These are phyloP conservation scores for Conus betulinus DNA, from an alignment of 1,140 invertebrate species.

Conservation along the genomic window DNA sequence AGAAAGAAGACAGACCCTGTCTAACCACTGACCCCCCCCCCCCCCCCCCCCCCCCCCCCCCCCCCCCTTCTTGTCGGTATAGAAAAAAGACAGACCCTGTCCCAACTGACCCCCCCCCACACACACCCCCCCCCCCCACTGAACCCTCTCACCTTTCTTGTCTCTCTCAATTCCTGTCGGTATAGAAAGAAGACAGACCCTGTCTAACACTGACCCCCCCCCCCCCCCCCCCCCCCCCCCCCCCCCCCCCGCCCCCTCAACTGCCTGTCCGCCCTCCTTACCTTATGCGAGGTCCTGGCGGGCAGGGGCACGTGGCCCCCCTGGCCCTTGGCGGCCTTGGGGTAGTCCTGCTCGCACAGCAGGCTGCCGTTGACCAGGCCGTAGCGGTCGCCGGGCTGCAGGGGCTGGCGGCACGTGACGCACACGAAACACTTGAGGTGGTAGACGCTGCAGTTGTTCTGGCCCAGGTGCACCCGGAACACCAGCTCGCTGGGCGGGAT, in stretches of 20 bases:
- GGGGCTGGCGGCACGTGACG: constrained; percentile 90
- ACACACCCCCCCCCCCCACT: too few species aligned
- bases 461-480: constrained; percentile 80
- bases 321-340: constrained; percentile 82
- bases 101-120: not conserved
- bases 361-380: constrained; percentile 89
- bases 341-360: constrained; percentile 94
- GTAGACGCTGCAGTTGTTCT: constrained; percentile 82
- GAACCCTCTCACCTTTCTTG: too few species aligned
- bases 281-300: constrained; percentile 52
- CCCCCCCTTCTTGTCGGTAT: too few species aligned
- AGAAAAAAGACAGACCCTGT: too few species aligned
- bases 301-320: constrained; percentile 55
- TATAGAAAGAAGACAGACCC: too few species aligned
- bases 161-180: too few species aligned
- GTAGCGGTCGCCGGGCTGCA: constrained; percentile 93
- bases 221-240: too few species aligned
- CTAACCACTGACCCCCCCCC: too few species aligned
- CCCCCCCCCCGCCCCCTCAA: not conserved
- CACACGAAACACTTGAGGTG: constrained; percentile 95
- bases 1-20: too few species aligned
- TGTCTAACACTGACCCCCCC: too few species aligned
- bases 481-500: constrained; percentile 94
- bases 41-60: too few species aligned
- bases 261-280: not conserved